Percentiles rank a stretch among this genome's conserved stretches.
Conservation (phyloP, 2,113 vertebrate genomes). For the Lophura nycthemera region DNA sequence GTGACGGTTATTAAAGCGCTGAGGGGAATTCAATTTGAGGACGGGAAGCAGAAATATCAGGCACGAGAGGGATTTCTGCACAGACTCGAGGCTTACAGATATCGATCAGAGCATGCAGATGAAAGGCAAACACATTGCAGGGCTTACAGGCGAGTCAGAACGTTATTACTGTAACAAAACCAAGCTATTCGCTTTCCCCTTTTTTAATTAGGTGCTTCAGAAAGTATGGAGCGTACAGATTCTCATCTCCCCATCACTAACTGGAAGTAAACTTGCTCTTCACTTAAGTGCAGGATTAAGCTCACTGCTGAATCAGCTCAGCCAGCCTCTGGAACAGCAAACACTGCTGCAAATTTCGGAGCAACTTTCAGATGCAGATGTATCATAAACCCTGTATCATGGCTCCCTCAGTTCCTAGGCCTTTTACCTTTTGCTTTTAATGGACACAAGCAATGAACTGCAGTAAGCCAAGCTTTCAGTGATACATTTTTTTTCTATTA, state of each 20-base stretch:
- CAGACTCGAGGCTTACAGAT: conserved; percentile 1
- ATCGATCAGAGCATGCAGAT: conserved; percentile 50
- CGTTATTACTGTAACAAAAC: conserved; percentile 30
- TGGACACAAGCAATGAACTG: not conserved
- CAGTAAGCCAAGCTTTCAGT: not conserved
- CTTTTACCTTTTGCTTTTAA: conserved; percentile 29
- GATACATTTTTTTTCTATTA: not conserved
- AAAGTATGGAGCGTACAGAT: not conserved
- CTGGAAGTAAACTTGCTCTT: not conserved
- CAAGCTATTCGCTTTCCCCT: not conserved
- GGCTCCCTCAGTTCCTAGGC: not conserved
- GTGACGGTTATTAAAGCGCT: not conserved
- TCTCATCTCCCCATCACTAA: not conserved
- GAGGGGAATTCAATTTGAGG: not conserved
- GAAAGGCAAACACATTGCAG: conserved; percentile 45
- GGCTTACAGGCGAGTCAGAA: not conserved
- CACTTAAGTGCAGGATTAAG: conserved; percentile 45
- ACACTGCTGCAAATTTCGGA: not conserved
- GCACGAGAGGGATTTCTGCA: conserved; percentile 39
- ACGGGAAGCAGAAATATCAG: conserved; percentile 20
- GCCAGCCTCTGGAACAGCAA: conserved; percentile 19
- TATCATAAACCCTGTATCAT: conserved; percentile 29
- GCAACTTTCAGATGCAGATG: conserved; percentile 34
- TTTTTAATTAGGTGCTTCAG: conserved; percentile 35
- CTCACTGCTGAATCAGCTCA: conserved; percentile 54